These are phyloP conservation scores for Myrmecophaga tridactyla DNA, from an alignment of 2,113 vertebrate genomes.

Conservation along the genomic window DNA sequence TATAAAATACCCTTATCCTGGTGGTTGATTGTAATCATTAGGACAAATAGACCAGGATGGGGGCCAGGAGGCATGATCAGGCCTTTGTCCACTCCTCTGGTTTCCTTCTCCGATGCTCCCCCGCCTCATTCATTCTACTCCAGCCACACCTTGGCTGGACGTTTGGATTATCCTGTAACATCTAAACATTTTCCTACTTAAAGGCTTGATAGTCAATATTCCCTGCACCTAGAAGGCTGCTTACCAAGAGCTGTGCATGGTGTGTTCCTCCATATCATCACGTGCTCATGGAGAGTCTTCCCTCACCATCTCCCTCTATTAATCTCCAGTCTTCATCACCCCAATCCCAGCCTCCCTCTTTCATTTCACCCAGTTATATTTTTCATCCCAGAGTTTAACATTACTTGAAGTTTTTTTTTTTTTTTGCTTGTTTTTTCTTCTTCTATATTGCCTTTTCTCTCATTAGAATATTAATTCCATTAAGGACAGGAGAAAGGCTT, in stretches of 20 bases:
- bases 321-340: background rate
- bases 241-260: background rate
- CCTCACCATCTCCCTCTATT: too few relatives aligned
- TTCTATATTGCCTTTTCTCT: background rate
- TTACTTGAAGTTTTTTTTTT: background rate
- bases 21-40: background rate
- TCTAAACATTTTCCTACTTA: background rate
- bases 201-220: background rate
- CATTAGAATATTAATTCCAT: background rate
- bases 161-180: background rate
- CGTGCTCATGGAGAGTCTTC: background rate
- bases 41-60: background rate
- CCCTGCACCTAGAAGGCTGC: background rate
- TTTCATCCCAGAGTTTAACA: background rate
- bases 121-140: background rate
- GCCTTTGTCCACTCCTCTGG: background rate
- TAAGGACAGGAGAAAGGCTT: background rate
- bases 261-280: background rate
- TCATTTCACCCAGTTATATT: background rate
- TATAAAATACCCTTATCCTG: background rate
- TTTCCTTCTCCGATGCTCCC: background rate
- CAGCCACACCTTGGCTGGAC: background rate
- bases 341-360: too few relatives aligned
- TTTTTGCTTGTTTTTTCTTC: background rate
- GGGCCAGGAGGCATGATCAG: accelerated